These are phyloP conservation scores for Steatocranus sp. DNA, from an alignment of 2,797 vertebrate species.

Conservation along the genomic window DNA sequence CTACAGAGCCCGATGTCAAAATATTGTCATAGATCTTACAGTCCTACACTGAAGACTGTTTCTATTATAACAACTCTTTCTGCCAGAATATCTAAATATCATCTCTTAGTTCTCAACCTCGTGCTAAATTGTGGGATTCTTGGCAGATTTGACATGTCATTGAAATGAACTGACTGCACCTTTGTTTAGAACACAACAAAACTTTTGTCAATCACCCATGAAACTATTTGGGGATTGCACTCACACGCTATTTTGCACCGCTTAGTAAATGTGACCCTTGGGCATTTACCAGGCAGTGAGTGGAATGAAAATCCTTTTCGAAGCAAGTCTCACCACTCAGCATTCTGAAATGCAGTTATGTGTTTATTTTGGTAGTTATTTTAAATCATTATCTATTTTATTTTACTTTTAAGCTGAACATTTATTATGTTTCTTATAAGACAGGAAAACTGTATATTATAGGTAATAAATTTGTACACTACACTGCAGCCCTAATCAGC, in stretches of 20 bases:
- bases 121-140: not conserved
- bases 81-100: not conserved
- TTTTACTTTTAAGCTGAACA: not conserved
- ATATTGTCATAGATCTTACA: not conserved
- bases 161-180: not conserved
- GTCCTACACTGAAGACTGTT: not conserved
- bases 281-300: not conserved
- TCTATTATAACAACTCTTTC: not conserved
- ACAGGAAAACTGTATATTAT: not conserved
- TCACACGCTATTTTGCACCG: not conserved
- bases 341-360: not conserved
- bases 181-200: not conserved
- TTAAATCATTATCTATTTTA: not conserved
- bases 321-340: not conserved
- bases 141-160: not conserved
- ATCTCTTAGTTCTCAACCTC: not conserved
- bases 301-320: not conserved
- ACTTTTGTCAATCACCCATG: not conserved
- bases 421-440: not conserved
- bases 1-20: not conserved
- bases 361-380: accelerated
- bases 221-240: not conserved
- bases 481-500: not conserved
- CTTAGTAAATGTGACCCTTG: not conserved
- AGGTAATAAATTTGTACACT: not conserved